Evolutionary conservation across 2,888 invertebrate genomes (phyloP), one percentile per base, ranked within the genome.

Genomic region (Caenorhabditis doughertyi): DNA sequence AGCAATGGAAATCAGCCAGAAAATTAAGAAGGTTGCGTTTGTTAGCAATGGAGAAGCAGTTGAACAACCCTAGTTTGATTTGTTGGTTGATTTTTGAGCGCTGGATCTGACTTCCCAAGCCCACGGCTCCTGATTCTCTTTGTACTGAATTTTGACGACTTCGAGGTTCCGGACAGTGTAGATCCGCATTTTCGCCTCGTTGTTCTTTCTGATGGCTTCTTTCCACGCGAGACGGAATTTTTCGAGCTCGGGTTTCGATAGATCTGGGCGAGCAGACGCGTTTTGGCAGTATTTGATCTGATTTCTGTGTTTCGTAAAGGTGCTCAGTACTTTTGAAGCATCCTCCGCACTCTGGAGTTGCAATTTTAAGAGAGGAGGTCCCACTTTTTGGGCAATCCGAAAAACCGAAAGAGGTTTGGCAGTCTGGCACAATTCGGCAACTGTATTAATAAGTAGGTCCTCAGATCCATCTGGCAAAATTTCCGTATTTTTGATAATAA

Each of bases 141-240:
- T 55, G 55, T 55, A 27, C 3, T 11, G 5, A 16, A 55, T 27
- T 16, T 55, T 27, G 27, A 27, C 55, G 2, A 55, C 55, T 27
- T 55, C 29, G 13, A 55, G 16, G 27, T 55, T 55, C 21, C 55
- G 11, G 29, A 55, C 55, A 2, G 55, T 29, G 27, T 27, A 55
- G 4, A 55, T 27, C 11, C 21, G 7, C 4, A 8, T 4, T 4
- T 13, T 13, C 5, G 55, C 55, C 13, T 55, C 55, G 55, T 55
- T 55, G 25, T 55, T 55, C 55, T 27, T 27, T n/a, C 27, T 25
- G n/a, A 55, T 55, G 2, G 27, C 55, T n/a, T 25, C 23, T 27
- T 55, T 55, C 55, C 55, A 55, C 2, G 55, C n/a, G n/a, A 21
- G 49, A 21, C 49, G 49, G 21, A 7, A 49, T 49, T 49, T 49